Percentiles rank a stretch among this genome's conserved stretches.
These are phyloP conservation scores for Ellobius talpinus DNA, from an alignment of 2,113 vertebrate species.

Conservation along the genomic window DNA sequence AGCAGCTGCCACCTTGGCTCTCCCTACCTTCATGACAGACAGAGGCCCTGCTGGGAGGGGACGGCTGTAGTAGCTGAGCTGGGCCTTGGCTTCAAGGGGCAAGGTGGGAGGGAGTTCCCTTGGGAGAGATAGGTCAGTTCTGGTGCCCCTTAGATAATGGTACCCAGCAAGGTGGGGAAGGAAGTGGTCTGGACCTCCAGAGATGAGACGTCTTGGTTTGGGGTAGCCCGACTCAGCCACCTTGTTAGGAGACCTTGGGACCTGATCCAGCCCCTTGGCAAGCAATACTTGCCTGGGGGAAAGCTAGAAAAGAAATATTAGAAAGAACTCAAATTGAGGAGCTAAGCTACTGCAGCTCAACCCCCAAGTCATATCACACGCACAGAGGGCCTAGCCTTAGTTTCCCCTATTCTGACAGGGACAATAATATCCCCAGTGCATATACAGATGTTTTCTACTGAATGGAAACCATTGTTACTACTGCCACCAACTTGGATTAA, in stretches of 20 bases:
- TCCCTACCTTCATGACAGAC: constrained; percentile 46
- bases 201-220: constrained; percentile 40
- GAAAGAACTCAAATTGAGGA: neutral
- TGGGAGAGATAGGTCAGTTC: neutral
- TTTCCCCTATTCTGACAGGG: neutral
- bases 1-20: constrained; percentile 74
- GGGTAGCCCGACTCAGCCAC: constrained; percentile 51
- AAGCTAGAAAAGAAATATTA: constrained; percentile 11
- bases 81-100: constrained; percentile 1
- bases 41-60: constrained; percentile 45
- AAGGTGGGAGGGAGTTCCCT: neutral
- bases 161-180: neutral
- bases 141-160: neutral
- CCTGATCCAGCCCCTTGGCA: constrained; percentile 35
- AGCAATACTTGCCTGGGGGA: neutral
- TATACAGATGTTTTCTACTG: neutral
- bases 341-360: neutral
- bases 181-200: neutral
- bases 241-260: constrained; percentile 60
- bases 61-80: neutral
- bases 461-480: neutral
- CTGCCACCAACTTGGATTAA: neutral
- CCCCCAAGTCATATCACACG: neutral
- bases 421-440: neutral
- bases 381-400: constrained; percentile 14